Evolutionary conservation across 2,888 invertebrate species (phyloP).

Genomic region (Agrypnus murinus): DNA sequence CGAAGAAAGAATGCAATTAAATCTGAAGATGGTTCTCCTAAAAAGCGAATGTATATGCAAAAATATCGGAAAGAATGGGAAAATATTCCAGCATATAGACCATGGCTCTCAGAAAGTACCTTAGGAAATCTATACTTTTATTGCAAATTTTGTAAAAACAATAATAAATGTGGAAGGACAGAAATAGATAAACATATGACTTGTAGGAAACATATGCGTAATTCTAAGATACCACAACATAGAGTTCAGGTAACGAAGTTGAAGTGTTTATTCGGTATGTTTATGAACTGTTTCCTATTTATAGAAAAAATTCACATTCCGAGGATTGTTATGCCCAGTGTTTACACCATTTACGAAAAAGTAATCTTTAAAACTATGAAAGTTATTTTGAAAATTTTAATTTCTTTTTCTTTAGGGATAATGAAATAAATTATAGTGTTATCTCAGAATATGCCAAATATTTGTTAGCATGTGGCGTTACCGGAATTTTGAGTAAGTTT

Average conservation of each 20-base stretch:
- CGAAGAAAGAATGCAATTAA: constrained; percentile 36
- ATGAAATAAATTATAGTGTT: constrained; percentile 59
- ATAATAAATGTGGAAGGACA: constrained; percentile 67
- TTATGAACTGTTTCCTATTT: constrained; percentile 14
- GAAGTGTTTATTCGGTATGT: background rate
- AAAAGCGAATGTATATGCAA: constrained; percentile 61
- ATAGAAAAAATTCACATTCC: constrained; percentile 66
- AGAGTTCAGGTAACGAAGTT: constrained; percentile 43
- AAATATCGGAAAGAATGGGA: constrained; percentile 69
- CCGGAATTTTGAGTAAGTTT: constrained; percentile 60
- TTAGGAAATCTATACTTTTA: constrained; percentile 67
- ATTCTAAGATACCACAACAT: constrained; percentile 49
- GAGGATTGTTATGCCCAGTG: constrained; percentile 66
- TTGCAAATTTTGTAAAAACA: constrained; percentile 68
- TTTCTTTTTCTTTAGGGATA: constrained; percentile 55
- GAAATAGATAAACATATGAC: constrained; percentile 68
- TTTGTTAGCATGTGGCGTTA: constrained; percentile 57
- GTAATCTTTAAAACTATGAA: constrained; percentile 16
- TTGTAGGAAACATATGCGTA: constrained; percentile 65
- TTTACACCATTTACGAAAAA: constrained; percentile 66
- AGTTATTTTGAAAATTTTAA: background rate
- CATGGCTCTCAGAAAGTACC: constrained; percentile 67
- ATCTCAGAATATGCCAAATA: constrained; percentile 59
- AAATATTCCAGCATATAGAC: constrained; percentile 66
- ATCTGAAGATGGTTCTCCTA: constrained; percentile 38